A percentile compares a stretch with the other conserved stretches of the same genome.
These are phyloP conservation scores for Panthera uncia DNA, from an alignment of 2,113 vertebrate genomes.

Conservation along the genomic window DNA sequence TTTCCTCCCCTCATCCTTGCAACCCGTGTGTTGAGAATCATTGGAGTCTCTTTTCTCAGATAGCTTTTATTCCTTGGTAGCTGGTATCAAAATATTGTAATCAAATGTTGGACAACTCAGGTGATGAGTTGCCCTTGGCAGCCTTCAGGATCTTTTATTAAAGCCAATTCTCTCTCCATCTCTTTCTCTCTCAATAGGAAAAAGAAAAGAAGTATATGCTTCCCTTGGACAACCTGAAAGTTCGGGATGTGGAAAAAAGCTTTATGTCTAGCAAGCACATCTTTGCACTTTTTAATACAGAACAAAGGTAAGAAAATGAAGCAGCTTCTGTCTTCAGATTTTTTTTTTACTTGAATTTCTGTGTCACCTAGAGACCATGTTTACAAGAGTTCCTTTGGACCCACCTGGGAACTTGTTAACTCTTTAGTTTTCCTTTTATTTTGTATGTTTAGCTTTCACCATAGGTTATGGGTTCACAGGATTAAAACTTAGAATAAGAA, in stretches of 20 bases:
- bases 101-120: not conserved
- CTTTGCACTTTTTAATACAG: slow-evolving; percentile 92
- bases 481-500: not conserved
- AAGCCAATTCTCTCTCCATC: slow-evolving; percentile 38
- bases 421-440: not conserved
- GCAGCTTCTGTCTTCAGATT: not conserved
- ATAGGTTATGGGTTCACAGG: not conserved
- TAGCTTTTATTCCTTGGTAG: slow-evolving; percentile 19
- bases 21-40: slow-evolving; percentile 45
- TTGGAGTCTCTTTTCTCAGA: slow-evolving; percentile 16
- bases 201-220: slow-evolving; percentile 98
- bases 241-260: slow-evolving; percentile 90
- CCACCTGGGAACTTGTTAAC: not conserved
- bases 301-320: slow-evolving; percentile 88
- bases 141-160: slow-evolving; percentile 37
- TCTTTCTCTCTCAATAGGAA: slow-evolving; percentile 85
- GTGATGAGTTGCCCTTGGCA: not conserved
- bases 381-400: not conserved
- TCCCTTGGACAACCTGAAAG: slow-evolving; percentile 91
- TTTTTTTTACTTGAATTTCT: not conserved
- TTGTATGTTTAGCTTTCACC: not conserved
- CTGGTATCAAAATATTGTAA: slow-evolving; percentile 20
- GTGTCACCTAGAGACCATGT: not conserved
- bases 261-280: slow-evolving; percentile 92
- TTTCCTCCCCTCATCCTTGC: not conserved